Evolutionary conservation across 2,888 invertebrate genomes (phyloP), one percentile per base, ranked within the genome.

Genomic region (Ormyrus thymus): DNA sequence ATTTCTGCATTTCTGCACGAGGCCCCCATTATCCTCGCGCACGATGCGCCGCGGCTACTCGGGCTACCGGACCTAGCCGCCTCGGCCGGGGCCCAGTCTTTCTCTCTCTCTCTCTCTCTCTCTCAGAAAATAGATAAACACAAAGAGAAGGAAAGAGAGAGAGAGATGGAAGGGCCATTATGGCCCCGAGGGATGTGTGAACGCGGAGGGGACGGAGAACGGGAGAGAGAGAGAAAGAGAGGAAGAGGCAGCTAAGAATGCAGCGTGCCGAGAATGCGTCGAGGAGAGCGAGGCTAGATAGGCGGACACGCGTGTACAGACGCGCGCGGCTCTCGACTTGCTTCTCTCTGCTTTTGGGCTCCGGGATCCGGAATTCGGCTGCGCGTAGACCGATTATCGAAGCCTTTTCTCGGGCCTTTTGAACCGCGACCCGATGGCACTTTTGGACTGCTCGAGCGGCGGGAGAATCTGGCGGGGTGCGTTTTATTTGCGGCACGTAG

Each of bases 161-260:
- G 46, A 59, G 59, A 15, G 15, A 10, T 48, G 9, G 64, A 48
- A 64, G 64, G 64, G 9, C 50, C 48, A 64, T 64, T 64, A 64
- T 48, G 11, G 5, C 5, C 59, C 13, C 9, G 56, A 11, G 15
- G 9, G 58, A 58, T 29, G 29, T 29, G 29, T 29, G 29, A 29
- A 29, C 29, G 29, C 29, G 29, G 15, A 58, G 58, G 15, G 10
- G 56, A 13, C 7, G 51, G 51, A 45, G 56, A 45, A 56, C n/a
- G 45, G 11, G 61, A 43, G 61, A 61, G 15, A 61, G 61, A n/a
- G n/a, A 29, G 61, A n/a, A n/a, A 29, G 29, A 29, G 29, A 29
- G 29, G 29, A 29, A 29, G 61, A 61, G 51, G 61, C 61, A 61
- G 61, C 61, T 61, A 61, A 45, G 61, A 61, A 61, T 61, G 61